Conservation (phyloP, 2,888 invertebrate genomes). For the Phengaris alcon region DNA sequence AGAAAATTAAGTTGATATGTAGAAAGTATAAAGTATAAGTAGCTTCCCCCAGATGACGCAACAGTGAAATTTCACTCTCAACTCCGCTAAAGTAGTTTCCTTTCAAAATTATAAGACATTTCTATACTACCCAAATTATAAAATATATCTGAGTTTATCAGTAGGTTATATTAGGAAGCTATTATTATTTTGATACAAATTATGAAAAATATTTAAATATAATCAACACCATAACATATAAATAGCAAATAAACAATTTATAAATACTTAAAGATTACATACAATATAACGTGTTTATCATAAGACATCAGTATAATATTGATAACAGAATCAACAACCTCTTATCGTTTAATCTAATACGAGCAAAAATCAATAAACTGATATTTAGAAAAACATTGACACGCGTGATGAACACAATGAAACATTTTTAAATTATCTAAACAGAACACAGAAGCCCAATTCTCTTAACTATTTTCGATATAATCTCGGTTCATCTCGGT, state of each 20-base stretch:
- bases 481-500: too few species aligned
- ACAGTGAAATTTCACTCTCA: too few species aligned
- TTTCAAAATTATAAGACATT: too few species aligned
- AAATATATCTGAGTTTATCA: background rate
- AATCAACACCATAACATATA: background rate
- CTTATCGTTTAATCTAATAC: background rate
- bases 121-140: background rate
- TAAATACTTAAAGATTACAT: conserved; percentile 1
- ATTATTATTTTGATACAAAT: background rate
- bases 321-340: conserved; percentile 3
- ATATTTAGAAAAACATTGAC: too few species aligned
- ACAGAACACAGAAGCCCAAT: too few species aligned
- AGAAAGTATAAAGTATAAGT: too few species aligned
- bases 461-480: too few species aligned
- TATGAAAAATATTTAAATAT: background rate
- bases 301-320: background rate
- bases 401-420: too few species aligned
- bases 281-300: background rate
- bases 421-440: too few species aligned
- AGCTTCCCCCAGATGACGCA: too few species aligned
- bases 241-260: conserved; percentile 5
- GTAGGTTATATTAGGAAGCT: background rate
- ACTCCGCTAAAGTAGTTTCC: too few species aligned
- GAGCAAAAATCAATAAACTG: background rate
- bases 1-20: too few species aligned